These are phyloP conservation scores for Coluber constrictor DNA, from an alignment of 2,797 vertebrate genomes.

Conservation along the genomic window DNA sequence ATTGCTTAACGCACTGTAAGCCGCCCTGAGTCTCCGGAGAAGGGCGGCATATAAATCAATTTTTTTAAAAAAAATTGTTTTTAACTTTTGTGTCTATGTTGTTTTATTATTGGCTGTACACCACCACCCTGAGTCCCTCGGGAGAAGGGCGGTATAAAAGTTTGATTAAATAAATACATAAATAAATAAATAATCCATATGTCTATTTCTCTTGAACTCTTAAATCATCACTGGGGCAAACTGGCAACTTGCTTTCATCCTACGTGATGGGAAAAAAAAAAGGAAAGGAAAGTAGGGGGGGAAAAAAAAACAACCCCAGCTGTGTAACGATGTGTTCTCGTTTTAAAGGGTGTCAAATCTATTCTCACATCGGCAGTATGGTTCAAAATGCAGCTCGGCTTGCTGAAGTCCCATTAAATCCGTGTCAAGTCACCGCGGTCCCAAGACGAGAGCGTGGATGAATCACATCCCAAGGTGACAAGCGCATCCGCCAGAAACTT, in stretches of 20 bases:
- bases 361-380: constrained; percentile 5
- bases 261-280: neutral
- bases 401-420: constrained; percentile 19
- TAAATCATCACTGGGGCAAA: constrained; percentile 16
- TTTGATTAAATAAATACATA: neutral
- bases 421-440: neutral
- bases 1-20: no score
- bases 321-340: neutral
- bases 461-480: constrained; percentile 25
- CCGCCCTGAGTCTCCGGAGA: no score
- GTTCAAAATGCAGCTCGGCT: constrained; percentile 12
- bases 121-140: no score
- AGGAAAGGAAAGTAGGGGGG: neutral
- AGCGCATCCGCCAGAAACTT: constrained; percentile 36
- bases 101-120: no score
- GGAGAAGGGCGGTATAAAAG: no score
- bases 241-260: constrained; percentile 29
- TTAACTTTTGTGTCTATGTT: no score
- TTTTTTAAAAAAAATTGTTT: no score
- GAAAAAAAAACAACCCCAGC: neutral
- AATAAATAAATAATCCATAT: neutral
- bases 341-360: constrained; percentile 19
- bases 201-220: neutral
- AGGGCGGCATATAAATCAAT: no score
- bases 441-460: constrained; percentile 32